phyloP scores from a whole-genome alignment of 2,797 vertebrate species.

The Siniperca undulata region DNA sequence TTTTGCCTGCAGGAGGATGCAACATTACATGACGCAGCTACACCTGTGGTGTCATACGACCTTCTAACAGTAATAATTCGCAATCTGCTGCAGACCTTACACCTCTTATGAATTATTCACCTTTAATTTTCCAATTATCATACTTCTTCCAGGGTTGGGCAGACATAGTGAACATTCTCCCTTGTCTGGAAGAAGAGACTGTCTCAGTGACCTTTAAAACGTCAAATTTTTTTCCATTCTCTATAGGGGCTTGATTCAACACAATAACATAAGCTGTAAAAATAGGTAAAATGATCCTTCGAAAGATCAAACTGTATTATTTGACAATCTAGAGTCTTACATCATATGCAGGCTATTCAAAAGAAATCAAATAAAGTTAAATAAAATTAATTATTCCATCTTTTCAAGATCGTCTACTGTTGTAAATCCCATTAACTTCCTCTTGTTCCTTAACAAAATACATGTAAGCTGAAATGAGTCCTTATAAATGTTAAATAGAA shows the following conservation, averaged over 20 bases:
- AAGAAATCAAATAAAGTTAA: background rate
- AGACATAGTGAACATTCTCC: slow-evolving; percentile 37
- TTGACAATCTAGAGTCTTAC: background rate
- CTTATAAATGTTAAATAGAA: background rate
- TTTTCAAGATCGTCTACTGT: background rate
- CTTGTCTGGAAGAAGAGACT: slow-evolving; percentile 22
- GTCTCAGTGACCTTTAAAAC: slow-evolving; percentile 54
- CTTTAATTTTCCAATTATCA: slow-evolving; percentile 65
- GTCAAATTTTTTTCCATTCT: background rate
- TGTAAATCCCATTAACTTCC: slow-evolving; percentile 22
- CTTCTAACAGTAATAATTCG: slow-evolving; percentile 44
- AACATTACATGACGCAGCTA: slow-evolving; percentile 6
- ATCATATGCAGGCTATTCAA: slow-evolving; percentile 6
- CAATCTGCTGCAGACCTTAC: slow-evolving; percentile 47
- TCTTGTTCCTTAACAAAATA: background rate
- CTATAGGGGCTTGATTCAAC: background rate
- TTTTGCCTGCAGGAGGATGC: background rate
- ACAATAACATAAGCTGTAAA: slow-evolving; percentile 3
- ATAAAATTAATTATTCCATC: background rate
- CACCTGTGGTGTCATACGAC: slow-evolving; percentile 40
- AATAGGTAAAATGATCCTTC: slow-evolving; percentile 25
- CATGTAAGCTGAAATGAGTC: background rate
- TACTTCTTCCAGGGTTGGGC: slow-evolving; percentile 42
- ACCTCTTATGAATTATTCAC: slow-evolving; percentile 71
- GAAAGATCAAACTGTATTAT: slow-evolving; percentile 25